Conservation (phyloP, 2,797 vertebrate genomes). For the Atherinosoma microstoma region DNA sequence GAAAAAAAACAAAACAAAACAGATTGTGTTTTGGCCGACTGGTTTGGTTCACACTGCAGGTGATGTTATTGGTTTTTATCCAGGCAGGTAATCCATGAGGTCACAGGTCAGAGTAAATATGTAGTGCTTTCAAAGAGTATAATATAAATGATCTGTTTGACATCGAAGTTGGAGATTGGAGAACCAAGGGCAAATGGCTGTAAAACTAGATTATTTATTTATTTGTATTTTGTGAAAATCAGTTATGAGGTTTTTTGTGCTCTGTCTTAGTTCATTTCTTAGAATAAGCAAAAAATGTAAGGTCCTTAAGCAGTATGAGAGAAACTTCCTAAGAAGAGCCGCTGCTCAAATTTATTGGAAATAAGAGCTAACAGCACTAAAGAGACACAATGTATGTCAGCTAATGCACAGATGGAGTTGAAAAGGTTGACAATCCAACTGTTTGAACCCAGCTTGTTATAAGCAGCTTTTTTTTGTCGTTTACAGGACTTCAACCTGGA, state of each 20-base stretch:
- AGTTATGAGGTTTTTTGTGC: too few species aligned
- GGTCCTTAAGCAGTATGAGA: not conserved
- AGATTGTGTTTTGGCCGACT: constrained; percentile 18
- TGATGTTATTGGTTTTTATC: constrained; percentile 32
- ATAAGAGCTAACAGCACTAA: not conserved
- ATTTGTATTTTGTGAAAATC: not conserved
- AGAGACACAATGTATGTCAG: not conserved
- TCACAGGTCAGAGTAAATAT: constrained; percentile 51
- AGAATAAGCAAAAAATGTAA: not conserved
- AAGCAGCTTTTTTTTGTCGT: not conserved
- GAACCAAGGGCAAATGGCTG: not conserved
- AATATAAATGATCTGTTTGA: constrained; percentile 15
- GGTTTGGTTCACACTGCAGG: constrained; percentile 12
- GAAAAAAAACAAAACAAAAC: not conserved
- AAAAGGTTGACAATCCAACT: not conserved
- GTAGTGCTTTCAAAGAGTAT: constrained; percentile 16
- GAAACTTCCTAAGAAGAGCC: not conserved
- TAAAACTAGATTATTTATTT: not conserved
- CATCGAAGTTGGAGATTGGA: constrained; percentile 5
- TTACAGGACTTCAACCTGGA: not conserved
- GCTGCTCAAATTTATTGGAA: not conserved
- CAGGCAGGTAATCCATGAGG: constrained; percentile 24
- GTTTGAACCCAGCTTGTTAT: not conserved
- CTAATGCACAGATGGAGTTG: not conserved
- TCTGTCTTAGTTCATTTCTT: too few species aligned